These are phyloP conservation scores for Acleris sparsana DNA, from an alignment of 2,888 invertebrate species.

Conservation along the genomic window DNA sequence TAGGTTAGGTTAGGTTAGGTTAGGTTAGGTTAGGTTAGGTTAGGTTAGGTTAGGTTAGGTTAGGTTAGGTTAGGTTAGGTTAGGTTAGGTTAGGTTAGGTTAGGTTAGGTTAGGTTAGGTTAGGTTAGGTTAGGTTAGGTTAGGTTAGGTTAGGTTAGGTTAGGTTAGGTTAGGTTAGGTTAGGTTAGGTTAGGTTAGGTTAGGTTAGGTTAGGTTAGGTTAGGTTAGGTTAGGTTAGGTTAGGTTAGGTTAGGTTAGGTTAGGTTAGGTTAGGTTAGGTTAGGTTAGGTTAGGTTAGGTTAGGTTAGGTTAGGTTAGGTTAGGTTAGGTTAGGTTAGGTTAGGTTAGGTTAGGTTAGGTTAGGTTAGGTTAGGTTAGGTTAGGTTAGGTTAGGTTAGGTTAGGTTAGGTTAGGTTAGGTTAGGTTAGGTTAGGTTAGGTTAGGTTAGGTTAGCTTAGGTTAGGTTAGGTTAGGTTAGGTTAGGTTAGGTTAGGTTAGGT, in stretches of 20 bases:
- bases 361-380: slow-evolving; percentile 37
- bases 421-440: slow-evolving; percentile 22
- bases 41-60: slow-evolving; percentile 33
- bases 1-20: slow-evolving; percentile 29
- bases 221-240: slow-evolving; percentile 34
- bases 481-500: slow-evolving; percentile 33
- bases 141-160: slow-evolving; percentile 30
- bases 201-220: slow-evolving; percentile 35
- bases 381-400: slow-evolving; percentile 31
- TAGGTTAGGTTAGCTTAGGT: slow-evolving; percentile 32
- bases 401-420: slow-evolving; percentile 28
- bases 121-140: slow-evolving; percentile 29
- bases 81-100: slow-evolving; percentile 23
- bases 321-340: slow-evolving; percentile 37
- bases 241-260: slow-evolving; percentile 36
- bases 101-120: slow-evolving; percentile 18
- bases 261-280: slow-evolving; percentile 37
- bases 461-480: slow-evolving; percentile 31
- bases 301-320: slow-evolving; percentile 38
- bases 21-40: slow-evolving; percentile 33
- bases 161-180: slow-evolving; percentile 32
- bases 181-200: slow-evolving; percentile 33
- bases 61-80: slow-evolving; percentile 27
- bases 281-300: slow-evolving; percentile 37
- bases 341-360: slow-evolving; percentile 38